Base-by-base conservation (phyloP, 2,113 vertebrate genomes). In the Chaenogobius annularis region DNA sequence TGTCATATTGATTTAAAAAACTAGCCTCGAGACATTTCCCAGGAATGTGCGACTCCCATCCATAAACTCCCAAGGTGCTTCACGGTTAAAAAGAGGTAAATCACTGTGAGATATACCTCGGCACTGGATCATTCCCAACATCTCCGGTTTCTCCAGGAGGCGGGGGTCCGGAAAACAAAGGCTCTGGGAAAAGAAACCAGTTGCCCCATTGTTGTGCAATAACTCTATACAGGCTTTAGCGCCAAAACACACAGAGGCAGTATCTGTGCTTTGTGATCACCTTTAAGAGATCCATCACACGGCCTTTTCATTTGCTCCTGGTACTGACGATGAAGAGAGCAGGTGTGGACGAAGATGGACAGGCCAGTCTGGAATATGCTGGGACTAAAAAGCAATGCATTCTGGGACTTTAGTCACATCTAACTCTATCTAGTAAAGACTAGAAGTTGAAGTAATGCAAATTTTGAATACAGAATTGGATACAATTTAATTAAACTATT, bases 91-190 rank as follows among this genome's bases (percentile, higher is more conserved):
- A 10, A 74, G 76, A 68, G 65, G 52, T 89, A 90, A 90, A 91
- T 91, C 87, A 82, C 73, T 64, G 26, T 22, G 59, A 68, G 76
- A 84, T 68, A 83, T 68, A 68, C 75, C 85, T 82, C 37, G 7
- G 20, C 62, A 37, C 52, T 40, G 68, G 83, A 80, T 82, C 72
- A 62, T 89, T 92, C 89, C 88, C 86, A 89, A 78, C 70, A 31
- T 77, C 84, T 93, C 89, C 35, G 19, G 66, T 92, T 88, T 85
- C 90, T 72, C 5, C 47, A 68, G 76, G 59, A 72, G 76, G 65
- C 86, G 76, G 72, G 66, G 77, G 78, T 86, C 73, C 48, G 55
- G 66, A 88, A 91, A 91, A 88, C 79, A 79, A 79, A 81, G 78
- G 52, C 70, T 48, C 75, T 67, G 75, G 79, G 86, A 87, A 78